A percentile compares a stretch with the other conserved stretches of the same genome.
Conservation (phyloP, 2,113 vertebrate species). For the Vombatus ursinus region DNA sequence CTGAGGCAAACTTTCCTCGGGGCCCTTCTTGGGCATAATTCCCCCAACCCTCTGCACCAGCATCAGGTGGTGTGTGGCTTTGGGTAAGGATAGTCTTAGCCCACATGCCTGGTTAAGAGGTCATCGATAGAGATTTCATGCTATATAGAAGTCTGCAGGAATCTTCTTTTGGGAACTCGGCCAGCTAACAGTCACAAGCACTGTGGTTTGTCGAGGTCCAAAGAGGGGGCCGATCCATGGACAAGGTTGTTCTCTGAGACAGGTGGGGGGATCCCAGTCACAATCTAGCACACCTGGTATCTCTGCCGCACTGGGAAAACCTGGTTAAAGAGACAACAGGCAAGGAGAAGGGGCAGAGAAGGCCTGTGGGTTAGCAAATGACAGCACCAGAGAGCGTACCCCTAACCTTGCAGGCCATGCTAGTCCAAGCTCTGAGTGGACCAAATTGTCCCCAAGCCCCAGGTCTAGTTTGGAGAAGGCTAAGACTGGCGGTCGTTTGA, state of each 20-base stretch:
- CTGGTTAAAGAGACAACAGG: conserved; percentile 40
- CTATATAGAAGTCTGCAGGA: conserved; percentile 18
- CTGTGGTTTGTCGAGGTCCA: conserved; percentile 6
- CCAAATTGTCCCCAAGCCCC: not conserved
- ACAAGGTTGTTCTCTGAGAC: conserved; percentile 20
- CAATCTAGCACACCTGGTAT: conserved; percentile 48
- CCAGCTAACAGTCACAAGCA: conserved; percentile 59
- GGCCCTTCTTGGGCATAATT: not conserved
- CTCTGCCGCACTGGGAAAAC: conserved; percentile 65
- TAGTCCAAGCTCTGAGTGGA: not conserved
- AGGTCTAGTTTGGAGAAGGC: not conserved
- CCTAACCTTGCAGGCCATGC: not conserved
- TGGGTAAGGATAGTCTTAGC: not conserved
- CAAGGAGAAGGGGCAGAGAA: not conserved
- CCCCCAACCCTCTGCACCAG: not conserved
- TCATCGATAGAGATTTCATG: conserved; percentile 19
- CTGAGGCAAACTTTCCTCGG: not conserved
- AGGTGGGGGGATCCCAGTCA: conserved; percentile 55
- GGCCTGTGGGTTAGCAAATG: not conserved
- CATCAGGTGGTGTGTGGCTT: not conserved
- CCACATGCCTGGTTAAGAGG: conserved; percentile 64
- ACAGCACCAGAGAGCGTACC: too few relatives aligned
- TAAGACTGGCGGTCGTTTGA: not conserved
- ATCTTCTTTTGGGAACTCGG: conserved; percentile 46
- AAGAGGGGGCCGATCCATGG: conserved; percentile 65